Evolutionary conservation across 2,113 vertebrate genomes (phyloP).

Genomic region (Lota lota): DNA sequence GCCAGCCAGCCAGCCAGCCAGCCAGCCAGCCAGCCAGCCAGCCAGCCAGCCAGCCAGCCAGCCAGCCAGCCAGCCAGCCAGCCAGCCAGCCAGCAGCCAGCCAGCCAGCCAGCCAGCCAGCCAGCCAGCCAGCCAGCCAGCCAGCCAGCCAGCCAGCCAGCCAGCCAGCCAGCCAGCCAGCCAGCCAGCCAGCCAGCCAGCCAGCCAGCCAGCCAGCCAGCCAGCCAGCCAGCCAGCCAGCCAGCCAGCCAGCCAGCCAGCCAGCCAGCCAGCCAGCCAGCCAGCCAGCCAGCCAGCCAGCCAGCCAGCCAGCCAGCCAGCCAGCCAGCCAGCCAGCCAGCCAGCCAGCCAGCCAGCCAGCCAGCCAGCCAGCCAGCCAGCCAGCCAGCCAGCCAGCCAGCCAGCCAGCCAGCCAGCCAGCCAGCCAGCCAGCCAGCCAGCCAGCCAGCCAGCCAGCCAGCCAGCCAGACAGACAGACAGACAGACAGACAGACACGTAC

Average conservation of each 20-base stretch:
- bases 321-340: not conserved
- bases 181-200: not conserved
- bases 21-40: not conserved
- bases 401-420: not conserved
- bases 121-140: conserved; percentile 23
- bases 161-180: not conserved
- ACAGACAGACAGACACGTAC: conserved; percentile 22
- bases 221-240: not conserved
- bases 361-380: not conserved
- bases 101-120: not conserved
- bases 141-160: conserved; percentile 59
- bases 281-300: not conserved
- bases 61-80: no score
- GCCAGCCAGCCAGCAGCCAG: no score
- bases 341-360: not conserved
- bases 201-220: not conserved
- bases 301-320: not conserved
- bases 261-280: not conserved
- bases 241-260: not conserved
- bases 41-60: not conserved
- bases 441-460: not conserved
- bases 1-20: not conserved
- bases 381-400: not conserved
- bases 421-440: not conserved
- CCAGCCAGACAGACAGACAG: not conserved